These are phyloP conservation scores for Takifugu rubripes DNA, from an alignment of 2,797 vertebrate species.

Conservation along the genomic window DNA sequence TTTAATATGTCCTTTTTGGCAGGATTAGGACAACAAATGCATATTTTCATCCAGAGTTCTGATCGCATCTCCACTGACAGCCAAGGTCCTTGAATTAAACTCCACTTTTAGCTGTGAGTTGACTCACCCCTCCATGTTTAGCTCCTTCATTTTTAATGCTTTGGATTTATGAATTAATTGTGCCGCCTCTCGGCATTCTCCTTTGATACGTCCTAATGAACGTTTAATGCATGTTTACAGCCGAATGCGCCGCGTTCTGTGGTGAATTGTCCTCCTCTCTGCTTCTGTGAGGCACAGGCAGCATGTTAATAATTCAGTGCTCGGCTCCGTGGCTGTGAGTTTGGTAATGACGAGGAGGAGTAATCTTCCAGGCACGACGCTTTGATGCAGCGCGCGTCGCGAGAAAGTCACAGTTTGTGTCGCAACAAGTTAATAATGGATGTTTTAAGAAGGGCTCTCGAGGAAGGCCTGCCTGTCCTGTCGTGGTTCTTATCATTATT, in stretches of 20 bases:
- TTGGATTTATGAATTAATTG: background rate
- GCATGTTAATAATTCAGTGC: slow-evolving; percentile 72
- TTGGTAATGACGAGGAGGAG: slow-evolving; percentile 57
- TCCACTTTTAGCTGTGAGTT: too few relatives aligned
- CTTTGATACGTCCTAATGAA: slow-evolving; percentile 6
- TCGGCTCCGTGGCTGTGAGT: slow-evolving; percentile 51
- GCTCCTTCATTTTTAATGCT: background rate
- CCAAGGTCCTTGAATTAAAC: too few relatives aligned
- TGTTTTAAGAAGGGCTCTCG: slow-evolving; percentile 10
- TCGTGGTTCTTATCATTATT: too few relatives aligned
- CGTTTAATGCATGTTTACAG: slow-evolving; percentile 30
- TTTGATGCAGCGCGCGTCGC: slow-evolving; percentile 51
- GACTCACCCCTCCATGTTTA: too few relatives aligned
- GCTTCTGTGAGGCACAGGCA: slow-evolving; percentile 56
- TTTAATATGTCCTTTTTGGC: too few relatives aligned
- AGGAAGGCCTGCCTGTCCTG: background rate
- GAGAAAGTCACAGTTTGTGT: slow-evolving; percentile 15
- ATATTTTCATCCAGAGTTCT: too few relatives aligned
- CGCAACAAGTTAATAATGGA: slow-evolving; percentile 11
- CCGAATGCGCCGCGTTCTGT: slow-evolving; percentile 23
- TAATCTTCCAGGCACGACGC: slow-evolving; percentile 52
- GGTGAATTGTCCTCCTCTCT: slow-evolving; percentile 45
- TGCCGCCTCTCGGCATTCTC: background rate
- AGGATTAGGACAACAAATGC: too few relatives aligned
- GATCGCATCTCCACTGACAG: too few relatives aligned